Conservation (phyloP, 1,140 invertebrate genomes). For the Apis mellifera region Amel_HAv3.1 CM009937.2:10006501-10007000, state of each 20-base stretch:
- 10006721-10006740: neutral
- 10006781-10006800: neutral
- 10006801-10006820: neutral
- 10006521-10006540: neutral
- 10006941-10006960: too few relatives aligned
- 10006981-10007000: too few relatives aligned
- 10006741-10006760: neutral
- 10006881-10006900: neutral
- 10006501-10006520: neutral
- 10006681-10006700: neutral
- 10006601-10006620: neutral
- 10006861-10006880: neutral
- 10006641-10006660: neutral
- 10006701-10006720: too few relatives aligned
- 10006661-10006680: neutral
- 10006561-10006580: neutral
- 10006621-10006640: neutral
- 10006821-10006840: neutral
- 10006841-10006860: too few relatives aligned
- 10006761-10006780: neutral
- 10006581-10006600: neutral
- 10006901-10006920: neutral
- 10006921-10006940: neutral
- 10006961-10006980: too few relatives aligned
- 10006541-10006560: neutral